Evolutionary conservation across 2,797 vertebrate genomes (phyloP).

Genomic region (Octomys mimax): DNA sequence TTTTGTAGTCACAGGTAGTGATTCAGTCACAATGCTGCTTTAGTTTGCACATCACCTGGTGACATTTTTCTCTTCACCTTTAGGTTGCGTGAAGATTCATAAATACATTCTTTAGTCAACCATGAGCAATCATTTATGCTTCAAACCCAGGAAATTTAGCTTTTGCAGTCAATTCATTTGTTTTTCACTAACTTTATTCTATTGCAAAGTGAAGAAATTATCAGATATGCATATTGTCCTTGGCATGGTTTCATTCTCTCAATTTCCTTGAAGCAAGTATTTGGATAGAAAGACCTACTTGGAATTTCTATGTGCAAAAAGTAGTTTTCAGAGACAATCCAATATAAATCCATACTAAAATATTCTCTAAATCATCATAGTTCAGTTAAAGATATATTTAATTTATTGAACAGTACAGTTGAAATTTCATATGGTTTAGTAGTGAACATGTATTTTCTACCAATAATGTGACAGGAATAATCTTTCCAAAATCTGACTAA

Average conservation of each 20-base stretch:
- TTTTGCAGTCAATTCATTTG: constrained; percentile 40
- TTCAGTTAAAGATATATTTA: not conserved
- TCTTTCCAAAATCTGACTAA: not conserved
- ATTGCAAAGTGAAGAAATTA: not conserved
- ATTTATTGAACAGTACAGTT: constrained; percentile 44
- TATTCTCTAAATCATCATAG: constrained; percentile 35
- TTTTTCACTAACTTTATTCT: constrained; percentile 25
- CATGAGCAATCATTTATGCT: constrained; percentile 1
- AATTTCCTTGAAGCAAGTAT: constrained; percentile 57
- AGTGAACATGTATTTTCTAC: not conserved
- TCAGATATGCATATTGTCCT: constrained; percentile 24
- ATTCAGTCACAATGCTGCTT: constrained; percentile 8
- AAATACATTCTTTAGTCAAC: constrained; percentile 32
- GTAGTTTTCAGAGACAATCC: constrained; percentile 61
- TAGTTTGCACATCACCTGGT: not conserved
- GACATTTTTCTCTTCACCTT: not conserved
- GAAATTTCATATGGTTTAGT: constrained; percentile 32
- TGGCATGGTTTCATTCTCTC: constrained; percentile 2
- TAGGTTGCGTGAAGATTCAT: constrained; percentile 26
- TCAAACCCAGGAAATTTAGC: constrained; percentile 24
- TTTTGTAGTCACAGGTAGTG: constrained; percentile 15
- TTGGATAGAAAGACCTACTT: constrained; percentile 57
- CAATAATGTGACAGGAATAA: not conserved
- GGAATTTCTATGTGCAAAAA: constrained; percentile 44
- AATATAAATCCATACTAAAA: constrained; percentile 34